Evolutionary conservation across 2,888 invertebrate species (phyloP), one percentile per base, ranked within the genome.

Genomic region (Cheiracanthium punctorium): DNA sequence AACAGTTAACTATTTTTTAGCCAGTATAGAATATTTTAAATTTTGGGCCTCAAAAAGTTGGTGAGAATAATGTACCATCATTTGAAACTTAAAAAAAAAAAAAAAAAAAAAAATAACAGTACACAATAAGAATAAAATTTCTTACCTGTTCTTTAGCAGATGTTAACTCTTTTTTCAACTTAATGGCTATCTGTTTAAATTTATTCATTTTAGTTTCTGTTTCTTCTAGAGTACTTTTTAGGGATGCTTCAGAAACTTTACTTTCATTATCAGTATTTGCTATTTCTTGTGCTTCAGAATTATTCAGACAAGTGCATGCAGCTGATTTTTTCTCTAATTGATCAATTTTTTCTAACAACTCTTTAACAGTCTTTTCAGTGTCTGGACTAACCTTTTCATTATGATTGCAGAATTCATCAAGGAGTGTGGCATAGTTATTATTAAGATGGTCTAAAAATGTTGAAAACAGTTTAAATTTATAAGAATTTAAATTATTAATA

Each of bases 181-280:
- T 89, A 17, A 89, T 52, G 37, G 88, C 88, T 30, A 89, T 85
- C 67, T 75, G 85, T 32, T 88, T 89, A 58, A 88, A 77, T 88
- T 89, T 89, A 24, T 75, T 71, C 75, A 89, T 89, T 73, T 89
- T 89, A 20, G 75, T 72, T 82, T 89, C 89, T 12, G 80, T 88
- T 67, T 89, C 88, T 29, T 48, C 43, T 14, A 89, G 74, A 28
- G 81, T 69, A 33, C 69, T 87, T 58, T 87, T 74, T 12, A 82
- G 30, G 24, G 41, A 14, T 79, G 80, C 76, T 71, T 75, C 48
- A 28, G n/a, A 65, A 32, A 1, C 8, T 1, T 17, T 64, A 12
- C 58, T 43, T 37, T 77, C 75, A 7, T 24, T 0, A 17, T 28
- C 12, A 67, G 30, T 28, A 24, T 64, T 73, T 28, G 4, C 33